Evolutionary conservation across 2,888 invertebrate genomes (phyloP), one percentile per base, ranked within the genome.

Genomic region (Cloeon dipterum): DNA sequence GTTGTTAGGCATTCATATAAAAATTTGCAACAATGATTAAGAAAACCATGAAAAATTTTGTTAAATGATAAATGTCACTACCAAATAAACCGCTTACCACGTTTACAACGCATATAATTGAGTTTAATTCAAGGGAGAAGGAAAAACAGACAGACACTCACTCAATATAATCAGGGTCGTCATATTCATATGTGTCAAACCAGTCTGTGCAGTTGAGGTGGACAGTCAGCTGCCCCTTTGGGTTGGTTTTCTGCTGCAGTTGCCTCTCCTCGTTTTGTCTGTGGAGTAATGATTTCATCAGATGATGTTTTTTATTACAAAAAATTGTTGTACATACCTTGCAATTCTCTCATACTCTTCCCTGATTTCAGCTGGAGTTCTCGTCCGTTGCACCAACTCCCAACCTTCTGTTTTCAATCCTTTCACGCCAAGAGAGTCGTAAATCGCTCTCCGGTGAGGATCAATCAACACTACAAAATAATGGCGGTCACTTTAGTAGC

Each of bases 341-440:
- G 62, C 60, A 36, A 70, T 50, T 42, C 86, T 70, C 58, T 96
- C 93, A 63, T 89, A 96, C 59, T 96, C 96, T 41, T 91, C 93
- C 39, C 91, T 64, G 40, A 98, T 94, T 66, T 98, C 94, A 46
- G 83, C 74, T 2, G 94, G 89, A 3, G 93, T 91, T 53, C 81
- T 79, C 2, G 82, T 83, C 25, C 88, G 66, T 49, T 86, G 78
- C 20, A 94, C 81, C 21, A 94, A 66, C 61, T 94, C 88, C 89
- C 93, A 91, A 38, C 91, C 93, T 49, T 91, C 86, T 1, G 88
- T 85, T 55, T 89, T 78, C 20, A 96, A 61, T 0, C 94, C 96
- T 50, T 79, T 74, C 38, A 77, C 71, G n/a, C 93, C 93, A 55
- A 70, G 57, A 36, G 67, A 70, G 61, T 98, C 94, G 57, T 96